Percentiles rank a stretch among this genome's conserved stretches.
Conservation (phyloP, 2,888 invertebrate genomes). For the Amphiduros pacificus region DNA sequence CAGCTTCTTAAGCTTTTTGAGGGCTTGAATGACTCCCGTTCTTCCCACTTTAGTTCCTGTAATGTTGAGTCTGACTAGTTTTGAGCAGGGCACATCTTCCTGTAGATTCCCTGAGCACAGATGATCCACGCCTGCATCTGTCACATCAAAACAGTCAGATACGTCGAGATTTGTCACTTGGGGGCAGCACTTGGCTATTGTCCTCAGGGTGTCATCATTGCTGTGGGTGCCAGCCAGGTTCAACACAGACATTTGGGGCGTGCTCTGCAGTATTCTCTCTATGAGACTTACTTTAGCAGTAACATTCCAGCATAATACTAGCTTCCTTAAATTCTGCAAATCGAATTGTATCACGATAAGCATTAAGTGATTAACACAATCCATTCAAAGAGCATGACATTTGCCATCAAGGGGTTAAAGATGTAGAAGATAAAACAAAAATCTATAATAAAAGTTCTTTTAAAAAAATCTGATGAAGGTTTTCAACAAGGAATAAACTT, state of each 20-base stretch:
- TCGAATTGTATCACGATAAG: not conserved
- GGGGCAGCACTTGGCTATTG: not conserved
- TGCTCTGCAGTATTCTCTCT: not conserved
- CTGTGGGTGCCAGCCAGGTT: not conserved
- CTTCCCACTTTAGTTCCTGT: not conserved
- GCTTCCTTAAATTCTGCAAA: not conserved
- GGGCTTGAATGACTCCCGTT: not conserved
- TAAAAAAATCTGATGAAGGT: too few relatives aligned
- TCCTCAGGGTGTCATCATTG: not conserved
- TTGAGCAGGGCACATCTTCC: too few relatives aligned
- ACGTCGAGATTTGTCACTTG: not conserved
- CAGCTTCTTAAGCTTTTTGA: not conserved
- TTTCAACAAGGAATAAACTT: too few relatives aligned
- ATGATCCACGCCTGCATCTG: not conserved
- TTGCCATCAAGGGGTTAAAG: too few relatives aligned
- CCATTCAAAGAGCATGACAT: too few relatives aligned
- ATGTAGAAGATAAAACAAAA: too few relatives aligned
- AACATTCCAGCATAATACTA: not conserved
- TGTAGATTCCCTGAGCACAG: not conserved
- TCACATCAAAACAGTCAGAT: conserved; percentile 1
- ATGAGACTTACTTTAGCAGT: not conserved
- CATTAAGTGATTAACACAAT: too few relatives aligned
- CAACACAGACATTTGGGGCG: not conserved
- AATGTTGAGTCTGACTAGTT: not conserved
- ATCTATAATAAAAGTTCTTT: too few relatives aligned